Evolutionary conservation across 2,888 invertebrate species (phyloP), one percentile per base, ranked within the genome.

Genomic region (Dastarcus helophoroides): DNA sequence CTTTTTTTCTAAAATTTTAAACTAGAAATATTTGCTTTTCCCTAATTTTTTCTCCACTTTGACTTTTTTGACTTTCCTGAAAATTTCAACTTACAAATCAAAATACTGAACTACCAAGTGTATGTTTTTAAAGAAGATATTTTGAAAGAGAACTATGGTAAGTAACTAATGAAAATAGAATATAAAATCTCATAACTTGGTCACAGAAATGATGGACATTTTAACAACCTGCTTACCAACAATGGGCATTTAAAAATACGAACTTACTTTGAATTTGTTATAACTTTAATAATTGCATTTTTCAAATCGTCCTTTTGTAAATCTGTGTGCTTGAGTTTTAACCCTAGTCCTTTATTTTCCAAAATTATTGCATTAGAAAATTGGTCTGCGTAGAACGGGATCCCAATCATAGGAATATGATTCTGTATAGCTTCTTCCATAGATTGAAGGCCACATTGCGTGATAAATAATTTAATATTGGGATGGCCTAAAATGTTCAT

Each of bases 351-450:
- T 30, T 35, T 31, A 15, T 36, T 35, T 9, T 41, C 37, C 29
- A 48, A 39, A 35, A 39, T 42, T 8, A 33, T 32, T 1, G 41
- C 39, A 33, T 53, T 51, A 4, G 35, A 24, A 11, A 37, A 36
- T 29, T 52, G 52, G 32, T 52, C 52, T 5, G 40, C 46, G 15
- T 40, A 40, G 27, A 48, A 45, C 4, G 52, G 52, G 17, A 53
- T 34, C 8, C 42, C 50, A 4, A 50, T 37, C 22, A 54, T 29
- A 9, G 55, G 55, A 39, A 49, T 41, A 16, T 40, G 39, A 32
- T 41, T 40, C 13, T 37, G 33, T 13, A 47, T 42, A 5, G 48
- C 41, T 36, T 49, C 48, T 28, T 42, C 46, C 31, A 43, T 43
- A 10, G 44, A 46, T 25, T 42, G 37, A 4, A 43, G 26, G 9